Percentiles rank a stretch among this genome's conserved stretches.
Conservation (phyloP, 2,888 invertebrate species). For the Phanerotoma sp. region DNA sequence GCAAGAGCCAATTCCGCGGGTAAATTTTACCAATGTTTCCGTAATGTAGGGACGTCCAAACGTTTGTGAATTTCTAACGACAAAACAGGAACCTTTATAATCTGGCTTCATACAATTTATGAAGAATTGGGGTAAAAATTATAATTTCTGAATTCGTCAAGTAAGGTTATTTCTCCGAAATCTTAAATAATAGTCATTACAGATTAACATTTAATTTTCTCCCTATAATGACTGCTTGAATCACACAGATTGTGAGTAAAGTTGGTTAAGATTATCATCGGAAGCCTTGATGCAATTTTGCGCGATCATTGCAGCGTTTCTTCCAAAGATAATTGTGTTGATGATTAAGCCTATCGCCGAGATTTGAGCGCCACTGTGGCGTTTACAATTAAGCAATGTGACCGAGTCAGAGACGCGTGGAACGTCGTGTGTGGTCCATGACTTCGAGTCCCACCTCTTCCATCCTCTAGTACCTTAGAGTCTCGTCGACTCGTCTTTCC, state of each 20-base stretch:
- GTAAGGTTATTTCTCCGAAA: too few relatives aligned
- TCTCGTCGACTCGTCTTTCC: conserved; percentile 22
- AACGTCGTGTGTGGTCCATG: conserved; percentile 57
- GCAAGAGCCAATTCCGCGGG: too few relatives aligned
- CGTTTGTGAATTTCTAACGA: too few relatives aligned
- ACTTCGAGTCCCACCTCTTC: conserved; percentile 51
- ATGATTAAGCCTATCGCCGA: conserved; percentile 7
- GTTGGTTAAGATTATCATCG: neutral
- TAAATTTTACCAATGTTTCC: too few relatives aligned
- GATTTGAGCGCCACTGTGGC: conserved; percentile 50
- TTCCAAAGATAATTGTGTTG: neutral
- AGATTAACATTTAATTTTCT: neutral
- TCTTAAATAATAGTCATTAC: too few relatives aligned
- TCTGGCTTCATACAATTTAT: too few relatives aligned
- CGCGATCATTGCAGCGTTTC: conserved; percentile 8
- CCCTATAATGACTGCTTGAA: neutral
- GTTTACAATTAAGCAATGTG: conserved; percentile 58
- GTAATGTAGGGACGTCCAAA: too few relatives aligned
- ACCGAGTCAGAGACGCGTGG: conserved; percentile 58
- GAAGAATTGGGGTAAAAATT: too few relatives aligned
- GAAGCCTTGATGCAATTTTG: too few relatives aligned
- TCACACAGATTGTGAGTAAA: conserved; percentile 1
- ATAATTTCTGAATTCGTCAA: too few relatives aligned
- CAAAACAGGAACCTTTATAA: too few relatives aligned
- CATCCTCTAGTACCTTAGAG: conserved; percentile 27